A percentile compares a stretch with the other conserved stretches of the same genome.
These are phyloP conservation scores for Siniperca scherzeri DNA, from an alignment of 2,797 vertebrate genomes.

Conservation along the genomic window DNA sequence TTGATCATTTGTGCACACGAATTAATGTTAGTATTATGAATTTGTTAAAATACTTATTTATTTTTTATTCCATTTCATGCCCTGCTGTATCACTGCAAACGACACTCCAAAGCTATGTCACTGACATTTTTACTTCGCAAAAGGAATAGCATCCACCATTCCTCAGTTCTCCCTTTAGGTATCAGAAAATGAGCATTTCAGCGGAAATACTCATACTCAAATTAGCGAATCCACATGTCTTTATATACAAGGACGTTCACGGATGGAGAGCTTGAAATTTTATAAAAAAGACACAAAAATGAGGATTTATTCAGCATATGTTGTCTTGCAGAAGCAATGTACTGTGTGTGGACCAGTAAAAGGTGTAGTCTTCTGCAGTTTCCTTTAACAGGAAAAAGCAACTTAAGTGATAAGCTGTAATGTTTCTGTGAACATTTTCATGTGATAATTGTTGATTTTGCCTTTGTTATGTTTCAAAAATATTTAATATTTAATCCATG, in stretches of 20 bases:
- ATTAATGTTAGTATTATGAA: too few species aligned
- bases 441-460: too few species aligned
- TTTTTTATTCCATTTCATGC: too few species aligned
- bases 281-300: neutral
- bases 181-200: neutral
- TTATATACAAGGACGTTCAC: neutral
- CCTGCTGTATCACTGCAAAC: too few species aligned
- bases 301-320: neutral
- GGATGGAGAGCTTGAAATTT: neutral
- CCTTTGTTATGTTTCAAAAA: too few species aligned
- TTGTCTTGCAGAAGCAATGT: neutral
- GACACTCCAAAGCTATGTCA: too few species aligned
- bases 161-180: neutral
- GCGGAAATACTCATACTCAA: neutral
- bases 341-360: neutral
- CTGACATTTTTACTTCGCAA: too few species aligned
- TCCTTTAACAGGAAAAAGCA: constrained; percentile 54
- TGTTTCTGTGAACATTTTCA: constrained; percentile 30
- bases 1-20: too few species aligned
- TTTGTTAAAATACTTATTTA: too few species aligned
- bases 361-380: constrained; percentile 25
- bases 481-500: too few species aligned
- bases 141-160: neutral
- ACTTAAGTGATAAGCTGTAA: constrained; percentile 18
- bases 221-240: neutral